Evolutionary conservation across 1,140 invertebrate species (phyloP).

Genomic region (Euura saliciscinereae): DNA sequence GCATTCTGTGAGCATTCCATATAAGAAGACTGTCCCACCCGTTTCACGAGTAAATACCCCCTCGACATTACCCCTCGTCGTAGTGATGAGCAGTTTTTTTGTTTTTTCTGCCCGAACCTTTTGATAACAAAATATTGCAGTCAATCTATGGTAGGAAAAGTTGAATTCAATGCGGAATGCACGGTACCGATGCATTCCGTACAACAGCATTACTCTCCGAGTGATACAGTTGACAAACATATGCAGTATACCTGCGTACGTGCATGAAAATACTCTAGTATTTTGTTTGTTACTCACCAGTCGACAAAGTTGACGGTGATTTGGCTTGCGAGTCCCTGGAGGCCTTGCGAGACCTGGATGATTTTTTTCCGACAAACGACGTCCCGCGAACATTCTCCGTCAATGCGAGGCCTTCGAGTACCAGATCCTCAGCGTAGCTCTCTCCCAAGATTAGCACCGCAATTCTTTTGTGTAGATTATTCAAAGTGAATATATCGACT

Average conservation of each 20-base stretch:
- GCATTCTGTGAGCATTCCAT: no score
- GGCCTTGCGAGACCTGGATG: background rate
- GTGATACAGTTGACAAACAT: background rate
- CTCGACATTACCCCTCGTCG: no score
- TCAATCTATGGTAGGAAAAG: no score
- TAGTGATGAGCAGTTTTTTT: no score
- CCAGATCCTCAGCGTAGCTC: constrained; percentile 36
- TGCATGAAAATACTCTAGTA: no score
- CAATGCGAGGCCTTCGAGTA: constrained; percentile 37
- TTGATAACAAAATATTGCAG: no score
- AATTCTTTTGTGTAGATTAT: constrained; percentile 47
- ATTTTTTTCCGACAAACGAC: background rate
- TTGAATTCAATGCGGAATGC: no score
- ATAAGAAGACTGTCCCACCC: no score
- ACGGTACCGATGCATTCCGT: no score
- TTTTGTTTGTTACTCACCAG: background rate
- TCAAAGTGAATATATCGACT: constrained; percentile 29
- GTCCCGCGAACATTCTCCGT: constrained; percentile 4
- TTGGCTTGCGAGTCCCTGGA: background rate
- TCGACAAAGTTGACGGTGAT: background rate
- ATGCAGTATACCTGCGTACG: background rate
- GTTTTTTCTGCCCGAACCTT: no score
- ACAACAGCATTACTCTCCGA: no score
- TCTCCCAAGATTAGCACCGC: constrained; percentile 34
- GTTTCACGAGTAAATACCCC: no score